phyloP scores from a whole-genome alignment of 2,888 invertebrate species.

The Panopea generosa region DNA sequence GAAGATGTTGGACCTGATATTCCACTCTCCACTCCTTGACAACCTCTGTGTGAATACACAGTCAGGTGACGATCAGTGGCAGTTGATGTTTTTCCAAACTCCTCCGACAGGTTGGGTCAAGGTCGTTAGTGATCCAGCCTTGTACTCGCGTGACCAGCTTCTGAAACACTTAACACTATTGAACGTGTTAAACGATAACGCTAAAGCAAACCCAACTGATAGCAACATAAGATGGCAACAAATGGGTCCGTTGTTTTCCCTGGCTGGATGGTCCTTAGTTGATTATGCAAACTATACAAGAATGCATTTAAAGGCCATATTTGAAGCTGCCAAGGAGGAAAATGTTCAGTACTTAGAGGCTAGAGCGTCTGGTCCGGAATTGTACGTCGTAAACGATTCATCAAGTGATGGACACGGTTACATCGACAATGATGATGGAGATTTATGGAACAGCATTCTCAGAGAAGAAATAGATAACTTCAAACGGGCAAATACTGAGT shows the following conservation, averaged over 20 bases:
- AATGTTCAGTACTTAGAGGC: conserved; percentile 59
- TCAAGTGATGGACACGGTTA: conserved; percentile 35
- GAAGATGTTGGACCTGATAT: conserved; percentile 44
- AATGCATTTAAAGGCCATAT: conserved; percentile 39
- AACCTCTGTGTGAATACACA: conserved; percentile 38
- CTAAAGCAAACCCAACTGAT: conserved; percentile 5
- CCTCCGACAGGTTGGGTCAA: conserved; percentile 49
- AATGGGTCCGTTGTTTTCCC: conserved; percentile 39
- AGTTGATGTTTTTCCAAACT: conserved; percentile 41
- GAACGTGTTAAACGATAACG: conserved; percentile 26
- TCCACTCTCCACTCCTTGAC: conserved; percentile 20
- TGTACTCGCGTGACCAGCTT: conserved; percentile 27
- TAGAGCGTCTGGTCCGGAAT: conserved; percentile 23
- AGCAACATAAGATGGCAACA: neutral
- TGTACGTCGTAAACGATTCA: conserved; percentile 39
- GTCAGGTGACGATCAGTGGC: conserved; percentile 22
- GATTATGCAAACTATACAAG: conserved; percentile 32
- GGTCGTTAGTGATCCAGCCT: conserved; percentile 20
- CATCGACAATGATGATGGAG: conserved; percentile 34
- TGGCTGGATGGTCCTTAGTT: conserved; percentile 37
- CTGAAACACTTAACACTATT: conserved; percentile 39
- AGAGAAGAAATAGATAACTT: conserved; percentile 30
- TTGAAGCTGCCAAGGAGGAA: conserved; percentile 48
- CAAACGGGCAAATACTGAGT: conserved; percentile 34
- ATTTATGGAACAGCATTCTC: conserved; percentile 4